Percentiles rank a stretch among this genome's conserved stretches.
These are phyloP conservation scores for Achatina immaculata DNA, from an alignment of 1,140 invertebrate species.

Conservation along the genomic window DNA sequence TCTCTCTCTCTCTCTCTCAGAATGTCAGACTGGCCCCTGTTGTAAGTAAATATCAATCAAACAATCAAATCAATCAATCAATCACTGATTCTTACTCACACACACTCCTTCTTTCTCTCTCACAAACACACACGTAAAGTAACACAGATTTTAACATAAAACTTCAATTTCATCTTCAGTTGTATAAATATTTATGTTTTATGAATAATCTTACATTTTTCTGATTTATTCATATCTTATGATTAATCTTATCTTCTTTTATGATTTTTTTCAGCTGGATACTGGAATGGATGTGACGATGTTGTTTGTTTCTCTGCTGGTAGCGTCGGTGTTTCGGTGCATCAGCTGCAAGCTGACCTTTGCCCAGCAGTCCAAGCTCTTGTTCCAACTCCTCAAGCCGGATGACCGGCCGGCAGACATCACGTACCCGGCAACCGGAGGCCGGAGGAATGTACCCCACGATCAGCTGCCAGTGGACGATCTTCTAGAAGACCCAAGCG, in stretches of 20 bases:
- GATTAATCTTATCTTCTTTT: no score
- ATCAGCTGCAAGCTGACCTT: background rate
- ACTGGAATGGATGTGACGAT: background rate
- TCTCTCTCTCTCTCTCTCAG: no score
- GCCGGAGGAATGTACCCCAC: slow-evolving; percentile 52
- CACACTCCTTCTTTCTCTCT: slow-evolving; percentile 25
- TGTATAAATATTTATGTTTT: no score
- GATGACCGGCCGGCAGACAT: background rate
- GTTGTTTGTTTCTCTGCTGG: background rate
- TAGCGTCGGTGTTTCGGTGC: background rate
- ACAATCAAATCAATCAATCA: no score
- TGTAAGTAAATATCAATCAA: no score
- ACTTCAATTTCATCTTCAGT: no score
- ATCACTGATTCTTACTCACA: no score
- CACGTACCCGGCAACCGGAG: background rate
- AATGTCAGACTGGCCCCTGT: no score
- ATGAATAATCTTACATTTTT: no score
- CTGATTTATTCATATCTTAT: no score
- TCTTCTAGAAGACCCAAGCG: slow-evolving; percentile 73
- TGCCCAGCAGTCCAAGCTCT: background rate
- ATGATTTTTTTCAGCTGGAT: no score
- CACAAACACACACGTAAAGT: background rate
- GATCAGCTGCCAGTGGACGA: slow-evolving; percentile 69
- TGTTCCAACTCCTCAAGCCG: background rate
- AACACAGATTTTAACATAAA: no score